Evolutionary conservation across 2,113 vertebrate species (phyloP), one percentile per base, ranked within the genome.

Genomic region (Triplophysa dalaica): DNA sequence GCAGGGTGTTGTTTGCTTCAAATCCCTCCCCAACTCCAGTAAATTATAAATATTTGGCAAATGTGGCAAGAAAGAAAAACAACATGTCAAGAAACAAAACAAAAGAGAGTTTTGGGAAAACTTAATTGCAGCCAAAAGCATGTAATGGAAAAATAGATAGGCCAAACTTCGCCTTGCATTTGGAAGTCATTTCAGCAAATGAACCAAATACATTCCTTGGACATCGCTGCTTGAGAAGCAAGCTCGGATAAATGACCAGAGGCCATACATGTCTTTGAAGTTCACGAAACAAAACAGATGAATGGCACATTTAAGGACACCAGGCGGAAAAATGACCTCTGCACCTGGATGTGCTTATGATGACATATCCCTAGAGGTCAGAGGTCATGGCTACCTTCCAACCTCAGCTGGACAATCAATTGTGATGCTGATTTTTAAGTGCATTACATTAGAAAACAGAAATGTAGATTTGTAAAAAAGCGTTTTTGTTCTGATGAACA

Each of bases 121-220:
- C 48, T 22, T 62, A 63, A 83, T 79, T 70, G 43, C 62, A 54
- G 41, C 73, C 73, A 70, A 77, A 74, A 82, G 16, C 22, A 17
- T 76, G 56, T 43, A 69, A 75, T 74, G 77, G 79, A 82, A 81
- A 83, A 82, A 66, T 26, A 60, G 54, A 8, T 26, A 8, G 7
- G 21, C 58, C 70, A 43, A 63, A 24, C 14, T 78, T 69, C 52
- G 24, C 70, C 61, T 61, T 81, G 80, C 87, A 89, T 87, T 88
- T 87, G 88, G 87, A 86, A 80, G 22, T 69, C 69, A 87, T 86
- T 89, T 85, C 29, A 43, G 80, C 38, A 8, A 72, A 17, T 67
- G 2, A 60, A 68, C 14, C 68, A 11, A 75, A 50, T 14, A 60
- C 19, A 48, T 60, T 56, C 22, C 16, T 76, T 66, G 8, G 21